phyloP scores from a whole-genome alignment of 2,797 vertebrate genomes.

The Diplodus puntazzo region DNA sequence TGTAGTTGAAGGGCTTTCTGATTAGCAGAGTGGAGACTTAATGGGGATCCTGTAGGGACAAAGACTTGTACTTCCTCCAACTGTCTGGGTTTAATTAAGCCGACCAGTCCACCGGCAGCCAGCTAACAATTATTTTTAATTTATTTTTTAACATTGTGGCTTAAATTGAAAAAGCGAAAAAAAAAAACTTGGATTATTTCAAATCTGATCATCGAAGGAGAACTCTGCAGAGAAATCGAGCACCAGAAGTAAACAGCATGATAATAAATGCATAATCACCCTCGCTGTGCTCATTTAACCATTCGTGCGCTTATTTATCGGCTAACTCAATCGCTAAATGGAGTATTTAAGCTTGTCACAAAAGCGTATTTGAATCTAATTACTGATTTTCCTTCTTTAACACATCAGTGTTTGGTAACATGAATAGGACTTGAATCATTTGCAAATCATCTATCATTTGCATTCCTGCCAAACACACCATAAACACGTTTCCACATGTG shows the following conservation, averaged over 20 bases:
- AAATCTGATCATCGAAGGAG: conserved; percentile 30
- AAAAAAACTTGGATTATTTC: conserved; percentile 2
- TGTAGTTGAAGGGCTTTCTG: conserved; percentile 67
- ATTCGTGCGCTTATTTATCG: conserved; percentile 3
- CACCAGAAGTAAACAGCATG: neutral
- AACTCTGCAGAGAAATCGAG: conserved; percentile 22
- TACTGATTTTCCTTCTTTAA: conserved; percentile 50
- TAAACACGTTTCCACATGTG: conserved; percentile 82
- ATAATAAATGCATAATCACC: conserved; percentile 17
- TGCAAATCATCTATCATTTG: conserved; percentile 74
- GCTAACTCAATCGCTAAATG: conserved; percentile 24
- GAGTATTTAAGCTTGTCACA: conserved; percentile 24
- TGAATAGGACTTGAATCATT: conserved; percentile 73
- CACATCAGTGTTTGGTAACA: conserved; percentile 48
- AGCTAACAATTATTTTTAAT: conserved; percentile 25
- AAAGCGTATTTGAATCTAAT: conserved; percentile 37
- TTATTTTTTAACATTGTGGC: conserved; percentile 33
- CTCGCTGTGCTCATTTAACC: neutral
- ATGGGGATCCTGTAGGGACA: conserved; percentile 68
- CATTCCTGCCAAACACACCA: conserved; percentile 70
- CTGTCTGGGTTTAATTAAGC: conserved; percentile 80
- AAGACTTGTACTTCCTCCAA: conserved; percentile 71
- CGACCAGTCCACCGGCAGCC: conserved; percentile 46
- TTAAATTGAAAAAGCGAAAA: conserved; percentile 7
- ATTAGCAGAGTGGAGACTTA: conserved; percentile 70